Conservation (phyloP, 2,797 vertebrate species). For the Microhierax caerulescens region DNA sequence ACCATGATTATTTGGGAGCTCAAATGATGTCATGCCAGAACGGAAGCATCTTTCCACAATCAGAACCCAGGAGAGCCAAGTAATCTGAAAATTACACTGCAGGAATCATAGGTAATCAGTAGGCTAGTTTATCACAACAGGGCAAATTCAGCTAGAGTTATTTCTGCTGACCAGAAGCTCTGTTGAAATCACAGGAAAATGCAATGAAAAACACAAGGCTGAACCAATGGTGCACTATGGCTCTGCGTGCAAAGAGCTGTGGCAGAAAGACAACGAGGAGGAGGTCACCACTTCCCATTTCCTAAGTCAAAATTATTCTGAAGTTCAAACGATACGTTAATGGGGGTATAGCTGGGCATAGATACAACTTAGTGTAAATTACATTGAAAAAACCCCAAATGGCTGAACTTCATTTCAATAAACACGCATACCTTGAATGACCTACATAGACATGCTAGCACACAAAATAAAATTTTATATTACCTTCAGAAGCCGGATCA, state of each 20-base stretch:
- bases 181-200: not conserved
- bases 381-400: not conserved
- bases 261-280: not conserved
- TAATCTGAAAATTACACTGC: conserved; percentile 32
- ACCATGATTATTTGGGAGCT: not conserved
- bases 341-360: not conserved
- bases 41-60: conserved; percentile 28
- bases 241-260: not conserved
- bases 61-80: conserved; percentile 37
- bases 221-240: not conserved
- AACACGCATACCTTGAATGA: not conserved
- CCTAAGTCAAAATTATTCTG: not conserved
- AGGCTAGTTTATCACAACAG: conserved; percentile 31
- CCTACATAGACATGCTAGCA: not conserved
- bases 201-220: not conserved
- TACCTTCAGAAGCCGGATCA: not conserved
- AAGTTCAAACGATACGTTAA: not conserved
- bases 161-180: conserved; percentile 20
- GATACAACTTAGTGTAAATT: not conserved
- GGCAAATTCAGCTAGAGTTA: not conserved
- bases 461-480: not conserved
- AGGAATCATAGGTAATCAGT: conserved; percentile 53
- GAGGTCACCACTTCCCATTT: not conserved
- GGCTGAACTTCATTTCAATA: not conserved
- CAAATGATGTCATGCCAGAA: conserved; percentile 34